Evolutionary conservation across 2,113 vertebrate species (phyloP).

Genomic region (cattle (Bos taurus)): DNA sequence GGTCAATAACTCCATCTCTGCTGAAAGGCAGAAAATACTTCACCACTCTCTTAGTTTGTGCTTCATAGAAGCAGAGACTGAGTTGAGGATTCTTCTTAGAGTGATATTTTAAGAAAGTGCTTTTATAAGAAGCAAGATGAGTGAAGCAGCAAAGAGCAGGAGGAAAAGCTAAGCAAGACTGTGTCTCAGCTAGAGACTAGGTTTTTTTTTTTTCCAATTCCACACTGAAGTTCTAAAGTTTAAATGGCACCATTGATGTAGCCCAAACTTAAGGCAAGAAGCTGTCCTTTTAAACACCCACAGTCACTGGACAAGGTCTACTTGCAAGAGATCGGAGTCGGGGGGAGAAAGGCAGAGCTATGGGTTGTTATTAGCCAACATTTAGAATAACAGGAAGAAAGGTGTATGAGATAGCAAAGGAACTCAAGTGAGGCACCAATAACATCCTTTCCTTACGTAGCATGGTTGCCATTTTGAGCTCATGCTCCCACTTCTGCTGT

Average conservation of each 20-base stretch:
- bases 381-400: background rate
- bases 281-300: background rate
- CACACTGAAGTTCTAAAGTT: background rate
- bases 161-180: background rate
- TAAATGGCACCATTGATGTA: background rate
- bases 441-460: background rate
- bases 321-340: background rate
- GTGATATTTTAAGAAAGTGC: background rate
- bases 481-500: background rate
- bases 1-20: background rate
- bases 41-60: background rate
- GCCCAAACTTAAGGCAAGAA: background rate
- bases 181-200: background rate
- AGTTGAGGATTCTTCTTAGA: background rate
- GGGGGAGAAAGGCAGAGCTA: background rate
- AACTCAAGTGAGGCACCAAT: background rate
- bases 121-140: background rate
- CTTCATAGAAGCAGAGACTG: background rate
- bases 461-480: background rate
- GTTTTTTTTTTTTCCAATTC: background rate
- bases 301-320: background rate
- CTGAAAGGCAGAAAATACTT: background rate
- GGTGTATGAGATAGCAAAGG: accelerated
- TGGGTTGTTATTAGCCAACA: background rate
- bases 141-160: background rate